Evolutionary conservation across 2,797 vertebrate genomes (phyloP).

Genomic region (Melanotaenia nigrans): DNA sequence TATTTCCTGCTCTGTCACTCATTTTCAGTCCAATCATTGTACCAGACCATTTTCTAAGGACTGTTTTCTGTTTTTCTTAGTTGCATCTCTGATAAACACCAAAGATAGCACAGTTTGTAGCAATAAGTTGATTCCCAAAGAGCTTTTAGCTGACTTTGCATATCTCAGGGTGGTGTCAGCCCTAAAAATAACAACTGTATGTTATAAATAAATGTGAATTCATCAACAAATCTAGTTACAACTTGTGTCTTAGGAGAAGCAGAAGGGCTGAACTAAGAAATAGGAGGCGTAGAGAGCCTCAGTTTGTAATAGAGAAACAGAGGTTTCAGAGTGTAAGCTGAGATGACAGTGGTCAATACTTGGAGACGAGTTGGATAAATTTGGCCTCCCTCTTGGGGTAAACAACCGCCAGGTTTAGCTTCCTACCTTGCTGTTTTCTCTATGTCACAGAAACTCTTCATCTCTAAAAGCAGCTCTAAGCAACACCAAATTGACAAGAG

Average conservation of each 20-base stretch:
- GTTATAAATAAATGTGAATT: background rate
- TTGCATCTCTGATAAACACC: too few species aligned
- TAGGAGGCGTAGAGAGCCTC: slow-evolving; percentile 1
- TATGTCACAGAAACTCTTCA: slow-evolving; percentile 37
- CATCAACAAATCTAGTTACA: background rate
- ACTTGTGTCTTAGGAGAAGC: background rate
- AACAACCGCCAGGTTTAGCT: slow-evolving; percentile 52
- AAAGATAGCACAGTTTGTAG: too few species aligned
- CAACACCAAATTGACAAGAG: slow-evolving; percentile 17
- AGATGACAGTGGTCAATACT: slow-evolving; percentile 71
- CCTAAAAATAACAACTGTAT: too few species aligned
- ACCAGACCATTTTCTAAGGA: too few species aligned
- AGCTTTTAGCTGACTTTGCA: too few species aligned
- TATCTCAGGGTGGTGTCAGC: too few species aligned
- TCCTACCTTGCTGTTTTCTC: slow-evolving; percentile 49
- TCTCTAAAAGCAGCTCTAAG: slow-evolving; percentile 64
- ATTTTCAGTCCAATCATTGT: too few species aligned
- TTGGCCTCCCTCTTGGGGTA: slow-evolving; percentile 62
- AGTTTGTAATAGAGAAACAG: slow-evolving; percentile 18
- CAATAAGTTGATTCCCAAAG: too few species aligned
- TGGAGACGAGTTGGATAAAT: slow-evolving; percentile 64
- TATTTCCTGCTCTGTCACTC: too few species aligned
- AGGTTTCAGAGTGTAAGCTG: slow-evolving; percentile 62
- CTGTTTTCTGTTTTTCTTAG: too few species aligned
- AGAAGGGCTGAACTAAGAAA: slow-evolving; percentile 2